Base-by-base conservation (phyloP, 2,797 vertebrate genomes). In the Pseudomugil tenellus region DNA sequence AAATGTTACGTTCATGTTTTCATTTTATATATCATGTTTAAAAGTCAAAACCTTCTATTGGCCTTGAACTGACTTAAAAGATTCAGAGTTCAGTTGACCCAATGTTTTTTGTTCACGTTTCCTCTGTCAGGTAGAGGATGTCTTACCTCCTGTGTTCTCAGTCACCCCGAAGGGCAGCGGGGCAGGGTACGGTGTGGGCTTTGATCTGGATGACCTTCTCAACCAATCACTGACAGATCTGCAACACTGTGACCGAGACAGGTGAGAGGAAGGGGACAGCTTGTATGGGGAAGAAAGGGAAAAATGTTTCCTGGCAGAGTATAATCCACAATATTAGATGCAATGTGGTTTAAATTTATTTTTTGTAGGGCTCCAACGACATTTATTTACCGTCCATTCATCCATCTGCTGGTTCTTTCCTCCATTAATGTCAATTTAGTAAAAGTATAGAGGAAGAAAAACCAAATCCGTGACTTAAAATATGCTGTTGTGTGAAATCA, bases 131-230 rank as follows among this genome's bases (percentile, higher is more conserved):
- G 97, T 98, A 68, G 96, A 98, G 63, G 97, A 98, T 11, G 90
- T 95, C n/a, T 85, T 98, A 77, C 97, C 97, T 0, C 96, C 97
- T 0, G 94, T 96, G 65, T 97, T 98, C 83, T 96, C 97, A 0
- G 95, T 94, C 74, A 98, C 97, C 4, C 96, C 97, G 5, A 98
- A 98, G 88, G 97, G 97, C 77, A 98, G 97, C 7, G 97, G 97
- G 1, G 96, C 96, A 1, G 97, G 97, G 0, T 98, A 98, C 0
- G 97, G 97, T 0, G 96, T 98, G 43, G 97, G 97, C 64, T 98
- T 98, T 58, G 96, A 98, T 80, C 92, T 97, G 66, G 96, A 98
- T 63, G 97, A 98, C 76, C 97, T 98, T 69, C 93, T 98, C 66
- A 96, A 94, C 81, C 97, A 98, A 70, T 97, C 96, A 34, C 92